phyloP scores from a whole-genome alignment of 2,888 invertebrate species.

The Lasioglossum malachurum region DNA sequence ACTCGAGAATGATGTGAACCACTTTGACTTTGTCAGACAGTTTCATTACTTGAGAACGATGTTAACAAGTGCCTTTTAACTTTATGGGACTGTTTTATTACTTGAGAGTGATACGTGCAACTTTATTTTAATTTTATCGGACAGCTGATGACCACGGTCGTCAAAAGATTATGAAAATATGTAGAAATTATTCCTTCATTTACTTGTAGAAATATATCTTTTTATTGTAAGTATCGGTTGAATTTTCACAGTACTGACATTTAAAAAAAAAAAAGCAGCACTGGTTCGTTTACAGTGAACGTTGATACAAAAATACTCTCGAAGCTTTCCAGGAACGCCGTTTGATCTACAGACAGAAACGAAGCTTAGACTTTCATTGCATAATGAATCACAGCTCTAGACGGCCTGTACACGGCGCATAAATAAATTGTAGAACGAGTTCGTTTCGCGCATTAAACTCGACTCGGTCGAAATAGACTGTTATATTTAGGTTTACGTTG shows the following conservation, averaged over 20 bases:
- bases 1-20: neutral
- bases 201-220: neutral
- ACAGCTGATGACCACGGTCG: no score
- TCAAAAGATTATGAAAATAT: neutral
- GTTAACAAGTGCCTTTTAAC: neutral
- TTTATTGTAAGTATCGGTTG: neutral
- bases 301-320: neutral
- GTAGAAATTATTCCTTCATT: neutral
- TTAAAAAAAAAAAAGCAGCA: neutral
- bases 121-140: no score
- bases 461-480: neutral
- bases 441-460: neutral
- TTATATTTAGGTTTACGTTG: constrained; percentile 9
- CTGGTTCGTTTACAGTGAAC: neutral
- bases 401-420: neutral
- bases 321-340: neutral
- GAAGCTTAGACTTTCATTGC: neutral
- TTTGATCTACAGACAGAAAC: neutral
- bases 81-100: neutral
- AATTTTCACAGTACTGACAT: neutral
- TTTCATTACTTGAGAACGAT: neutral
- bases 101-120: neutral
- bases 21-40: neutral
- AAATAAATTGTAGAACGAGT: constrained; percentile 2
- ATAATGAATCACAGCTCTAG: neutral